These are phyloP conservation scores for Oryzaephilus surinamensis DNA, from an alignment of 1,140 invertebrate species.

Conservation along the genomic window DNA sequence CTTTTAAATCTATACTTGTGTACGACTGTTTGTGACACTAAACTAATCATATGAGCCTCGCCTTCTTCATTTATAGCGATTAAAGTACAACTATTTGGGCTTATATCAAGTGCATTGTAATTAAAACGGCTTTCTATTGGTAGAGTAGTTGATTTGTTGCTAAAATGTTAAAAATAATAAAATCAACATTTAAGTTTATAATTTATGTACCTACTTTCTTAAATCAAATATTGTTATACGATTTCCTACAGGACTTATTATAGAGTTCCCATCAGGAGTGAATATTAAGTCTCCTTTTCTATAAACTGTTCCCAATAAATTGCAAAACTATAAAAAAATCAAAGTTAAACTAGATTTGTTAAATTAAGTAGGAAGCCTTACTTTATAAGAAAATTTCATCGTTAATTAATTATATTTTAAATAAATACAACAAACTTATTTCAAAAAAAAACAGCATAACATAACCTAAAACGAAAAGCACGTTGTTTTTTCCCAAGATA, in stretches of 20 bases:
- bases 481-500: too few species aligned
- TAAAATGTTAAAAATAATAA: constrained; percentile 43
- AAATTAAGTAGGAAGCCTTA: constrained; percentile 25
- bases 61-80: constrained; percentile 88
- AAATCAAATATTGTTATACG: constrained; percentile 84
- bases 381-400: constrained; percentile 65
- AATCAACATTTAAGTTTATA: constrained; percentile 8
- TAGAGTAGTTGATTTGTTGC: constrained; percentile 80
- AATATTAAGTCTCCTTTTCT: constrained; percentile 81
- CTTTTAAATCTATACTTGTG: constrained; percentile 77
- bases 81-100: constrained; percentile 75
- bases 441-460: too few species aligned
- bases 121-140: constrained; percentile 79
- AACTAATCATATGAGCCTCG: constrained; percentile 76
- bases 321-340: constrained; percentile 72
- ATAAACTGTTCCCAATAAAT: constrained; percentile 89
- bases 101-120: constrained; percentile 73
- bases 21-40: constrained; percentile 73
- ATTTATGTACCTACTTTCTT: constrained; percentile 70
- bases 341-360: constrained; percentile 7
- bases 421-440: too few species aligned
- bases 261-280: constrained; percentile 77
- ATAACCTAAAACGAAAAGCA: too few species aligned
- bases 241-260: constrained; percentile 94
- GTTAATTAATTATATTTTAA: too few species aligned